phyloP scores from a whole-genome alignment of 2,113 vertebrate genomes.

The Polypterus bichir region DNA sequence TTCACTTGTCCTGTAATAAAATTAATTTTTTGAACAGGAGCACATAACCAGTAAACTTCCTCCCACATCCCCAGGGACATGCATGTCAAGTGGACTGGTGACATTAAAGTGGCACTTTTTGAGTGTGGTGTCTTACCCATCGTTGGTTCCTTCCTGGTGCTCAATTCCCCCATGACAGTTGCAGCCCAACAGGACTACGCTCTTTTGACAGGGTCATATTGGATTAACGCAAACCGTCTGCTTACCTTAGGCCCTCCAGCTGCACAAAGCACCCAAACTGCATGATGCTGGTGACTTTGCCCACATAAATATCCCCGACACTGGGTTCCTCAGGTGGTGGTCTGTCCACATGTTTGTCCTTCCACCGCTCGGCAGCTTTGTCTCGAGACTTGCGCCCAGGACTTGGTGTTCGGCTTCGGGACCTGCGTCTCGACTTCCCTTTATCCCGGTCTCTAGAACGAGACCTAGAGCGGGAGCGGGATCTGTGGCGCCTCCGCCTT shows the following conservation, averaged over 20 bases:
- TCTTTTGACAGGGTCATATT: too few species aligned
- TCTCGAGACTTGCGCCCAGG: slow-evolving; percentile 49
- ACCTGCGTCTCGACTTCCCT: slow-evolving; percentile 41
- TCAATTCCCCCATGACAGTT: too few species aligned
- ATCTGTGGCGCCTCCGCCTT: slow-evolving; percentile 38
- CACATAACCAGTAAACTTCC: too few species aligned
- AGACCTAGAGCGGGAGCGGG: slow-evolving; percentile 69
- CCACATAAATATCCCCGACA: slow-evolving; percentile 90
- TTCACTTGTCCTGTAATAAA: too few species aligned
- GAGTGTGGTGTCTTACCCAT: too few species aligned
- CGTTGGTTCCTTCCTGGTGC: too few species aligned
- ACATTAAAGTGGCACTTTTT: too few species aligned
- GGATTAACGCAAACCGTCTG: not conserved
- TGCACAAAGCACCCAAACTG: slow-evolving; percentile 97
- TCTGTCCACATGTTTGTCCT: slow-evolving; percentile 85
- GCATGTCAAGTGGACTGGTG: too few species aligned
- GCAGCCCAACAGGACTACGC: too few species aligned
- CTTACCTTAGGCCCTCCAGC: slow-evolving; percentile 83
- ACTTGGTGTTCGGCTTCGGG: slow-evolving; percentile 58
- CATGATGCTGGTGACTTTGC: slow-evolving; percentile 97
- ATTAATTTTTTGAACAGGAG: too few species aligned
- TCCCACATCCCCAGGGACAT: too few species aligned
- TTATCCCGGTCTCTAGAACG: slow-evolving; percentile 56
- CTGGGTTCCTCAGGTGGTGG: slow-evolving; percentile 86
- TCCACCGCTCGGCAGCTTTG: slow-evolving; percentile 64